Evolutionary conservation across 2,797 vertebrate species (phyloP), one percentile per base, ranked within the genome.

Genomic region (Sebastes glaucus): DNA sequence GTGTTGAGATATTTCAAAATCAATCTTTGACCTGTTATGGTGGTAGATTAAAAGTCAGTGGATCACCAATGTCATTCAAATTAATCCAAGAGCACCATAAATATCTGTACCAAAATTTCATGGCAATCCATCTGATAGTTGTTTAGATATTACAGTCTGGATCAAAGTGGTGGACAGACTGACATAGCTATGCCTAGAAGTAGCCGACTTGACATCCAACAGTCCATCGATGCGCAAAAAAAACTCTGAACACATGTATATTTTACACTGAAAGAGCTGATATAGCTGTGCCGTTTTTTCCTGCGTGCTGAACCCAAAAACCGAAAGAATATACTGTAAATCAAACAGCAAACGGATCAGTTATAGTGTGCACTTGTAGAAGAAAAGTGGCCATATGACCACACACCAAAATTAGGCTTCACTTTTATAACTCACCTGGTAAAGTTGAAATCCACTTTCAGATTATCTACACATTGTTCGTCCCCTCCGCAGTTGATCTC

Each of bases 401-500:
- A 52, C 27, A 59, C 20, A 42, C 27, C 23, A 13, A 49, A 46
- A 7, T 32, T 6, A 42, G 28, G 4, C 6, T 49, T 57, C 4
- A 62, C 4, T 35, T 35, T 35, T 25, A 4, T 16, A 28, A 69
- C 66, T 88, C 84, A 97, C 97, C 87, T 86, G 7, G 86, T 93
- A 78, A 96, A 96, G 80, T 89, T 94, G 63, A 97, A 96, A 88
- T 95, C 93, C 85, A 97, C 77, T 71, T 90, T 93, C 5, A 97
- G 92, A 52, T 95, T 73, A 14, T 97, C 97, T 27, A 91, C 84
- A 74, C 96, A 97, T 20, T 85, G 49, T 0, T 89, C 82, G 81
- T 97, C 96, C 0, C 0, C 0, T 7, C 96, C 95, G 33, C 97
- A 97, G 79, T 96, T 92, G 79, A 95, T 96, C 92, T 97, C 93